Conservation (phyloP, 2,888 invertebrate species). For the Dasysyrphus albostriatus region DNA sequence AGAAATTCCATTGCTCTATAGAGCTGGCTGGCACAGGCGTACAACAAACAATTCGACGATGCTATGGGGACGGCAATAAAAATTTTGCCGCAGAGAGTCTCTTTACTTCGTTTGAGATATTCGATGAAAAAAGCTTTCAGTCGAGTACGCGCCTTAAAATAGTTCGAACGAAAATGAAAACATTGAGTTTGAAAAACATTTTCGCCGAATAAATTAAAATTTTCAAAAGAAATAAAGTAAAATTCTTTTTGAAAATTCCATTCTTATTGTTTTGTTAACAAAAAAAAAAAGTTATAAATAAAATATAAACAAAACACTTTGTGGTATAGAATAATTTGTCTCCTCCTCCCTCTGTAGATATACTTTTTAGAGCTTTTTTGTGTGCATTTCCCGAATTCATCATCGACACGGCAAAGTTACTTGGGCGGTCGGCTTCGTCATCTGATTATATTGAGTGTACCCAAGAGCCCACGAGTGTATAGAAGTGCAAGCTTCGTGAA, state of each 20-base stretch:
- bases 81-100: conserved; percentile 69
- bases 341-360: not conserved
- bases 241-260: not conserved
- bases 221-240: conserved; percentile 34
- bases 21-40: conserved; percentile 71
- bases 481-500: conserved; percentile 59
- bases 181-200: conserved; percentile 63
- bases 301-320: conserved; percentile 43
- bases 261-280: conserved; percentile 12
- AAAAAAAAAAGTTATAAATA: conserved; percentile 12
- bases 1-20: conserved; percentile 71
- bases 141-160: conserved; percentile 76
- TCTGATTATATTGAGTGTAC: conserved; percentile 1
- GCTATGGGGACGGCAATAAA: conserved; percentile 23
- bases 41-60: conserved; percentile 41
- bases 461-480: not conserved
- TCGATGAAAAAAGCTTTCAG: conserved; percentile 72
- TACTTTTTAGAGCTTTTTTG: conserved; percentile 27
- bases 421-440: conserved; percentile 18
- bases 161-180: conserved; percentile 76
- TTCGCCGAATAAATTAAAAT: conserved; percentile 30
- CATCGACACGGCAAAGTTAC: conserved; percentile 20
- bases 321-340: not conserved
- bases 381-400: conserved; percentile 49
- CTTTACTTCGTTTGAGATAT: conserved; percentile 62